These are phyloP conservation scores for Cyclophora albipunctata DNA, from an alignment of 2,888 invertebrate genomes.

Conservation along the genomic window DNA sequence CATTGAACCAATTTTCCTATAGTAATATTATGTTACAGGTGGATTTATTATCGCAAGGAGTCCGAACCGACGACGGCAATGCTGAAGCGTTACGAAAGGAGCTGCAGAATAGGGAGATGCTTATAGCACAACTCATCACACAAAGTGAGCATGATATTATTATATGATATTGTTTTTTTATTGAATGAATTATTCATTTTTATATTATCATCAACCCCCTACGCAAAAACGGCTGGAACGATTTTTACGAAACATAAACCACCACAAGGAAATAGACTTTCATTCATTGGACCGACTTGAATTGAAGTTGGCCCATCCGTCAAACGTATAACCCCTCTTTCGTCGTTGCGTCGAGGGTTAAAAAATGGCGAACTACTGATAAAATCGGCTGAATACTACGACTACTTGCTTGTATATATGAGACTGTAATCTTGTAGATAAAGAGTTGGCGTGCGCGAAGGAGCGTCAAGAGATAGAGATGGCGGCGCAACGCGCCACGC, in stretches of 20 bases:
- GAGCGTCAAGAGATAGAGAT: constrained; percentile 94
- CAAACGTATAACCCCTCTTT: not conserved
- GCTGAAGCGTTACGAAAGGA: constrained; percentile 79
- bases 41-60: constrained; percentile 77
- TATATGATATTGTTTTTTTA: not conserved
- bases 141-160: constrained; percentile 78
- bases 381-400: not conserved
- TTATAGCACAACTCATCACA: constrained; percentile 89
- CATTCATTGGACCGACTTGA: too few relatives aligned
- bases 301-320: too few relatives aligned
- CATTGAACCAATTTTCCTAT: too few relatives aligned
- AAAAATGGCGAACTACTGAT: not conserved
- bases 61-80: constrained; percentile 61
- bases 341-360: too few relatives aligned
- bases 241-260: too few relatives aligned
- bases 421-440: constrained; percentile 75
- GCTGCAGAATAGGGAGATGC: constrained; percentile 83
- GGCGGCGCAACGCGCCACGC: constrained; percentile 89
- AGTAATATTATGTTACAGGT: constrained; percentile 39
- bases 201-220: too few relatives aligned
- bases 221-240: too few relatives aligned
- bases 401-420: not conserved
- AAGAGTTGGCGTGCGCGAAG: constrained; percentile 90
- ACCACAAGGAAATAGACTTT: too few relatives aligned
- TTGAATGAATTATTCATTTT: too few relatives aligned